Evolutionary conservation across 2,797 vertebrate genomes (phyloP).

Genomic region (Lateolabrax maculatus): DNA sequence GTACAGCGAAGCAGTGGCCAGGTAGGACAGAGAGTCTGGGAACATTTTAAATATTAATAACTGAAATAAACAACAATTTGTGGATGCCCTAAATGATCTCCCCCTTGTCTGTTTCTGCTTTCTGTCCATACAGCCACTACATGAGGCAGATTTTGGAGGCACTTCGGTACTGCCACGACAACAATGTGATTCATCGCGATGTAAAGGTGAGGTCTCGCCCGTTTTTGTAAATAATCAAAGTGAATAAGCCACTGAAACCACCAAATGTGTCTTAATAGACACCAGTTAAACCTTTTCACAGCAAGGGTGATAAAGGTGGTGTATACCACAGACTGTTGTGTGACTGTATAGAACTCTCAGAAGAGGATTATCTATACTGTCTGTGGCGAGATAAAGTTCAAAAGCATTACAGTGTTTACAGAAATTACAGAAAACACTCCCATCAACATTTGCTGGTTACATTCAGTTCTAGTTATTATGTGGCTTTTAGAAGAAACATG

Average conservation of each 20-base stretch:
- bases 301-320: background rate
- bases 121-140: constrained; percentile 89
- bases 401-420: background rate
- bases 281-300: background rate
- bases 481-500: background rate
- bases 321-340: background rate
- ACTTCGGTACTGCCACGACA: constrained; percentile 97
- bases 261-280: background rate
- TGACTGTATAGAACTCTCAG: background rate
- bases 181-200: constrained; percentile 97
- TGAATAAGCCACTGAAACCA: background rate
- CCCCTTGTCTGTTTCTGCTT: background rate
- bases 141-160: constrained; percentile 98
- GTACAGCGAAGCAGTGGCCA: constrained; percentile 99
- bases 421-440: too few species aligned
- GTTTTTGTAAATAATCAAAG: accelerated
- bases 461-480: background rate
- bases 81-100: background rate
- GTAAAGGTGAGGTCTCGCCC: constrained; percentile 91
- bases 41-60: constrained; percentile 22
- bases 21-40: constrained; percentile 79
- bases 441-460: background rate
- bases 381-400: constrained; percentile 4
- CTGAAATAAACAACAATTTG: background rate
- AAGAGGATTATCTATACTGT: background rate